A percentile compares a stretch with the other conserved stretches of the same genome.
Evolutionary conservation across 2,888 invertebrate species (phyloP).

Genomic region (Tyria jacobaeae): DNA sequence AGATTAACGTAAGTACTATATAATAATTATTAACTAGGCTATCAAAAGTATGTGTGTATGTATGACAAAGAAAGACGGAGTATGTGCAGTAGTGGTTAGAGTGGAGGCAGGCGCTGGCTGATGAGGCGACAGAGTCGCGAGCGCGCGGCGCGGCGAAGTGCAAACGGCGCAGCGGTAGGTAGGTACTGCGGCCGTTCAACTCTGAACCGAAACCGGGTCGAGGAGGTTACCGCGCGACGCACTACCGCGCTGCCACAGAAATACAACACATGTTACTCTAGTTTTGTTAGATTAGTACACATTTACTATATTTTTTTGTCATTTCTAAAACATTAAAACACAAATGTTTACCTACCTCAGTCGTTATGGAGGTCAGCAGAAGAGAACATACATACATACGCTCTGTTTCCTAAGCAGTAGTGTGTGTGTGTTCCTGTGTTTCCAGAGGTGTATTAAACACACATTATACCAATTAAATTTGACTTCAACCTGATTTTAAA

Average conservation of each 20-base stretch:
- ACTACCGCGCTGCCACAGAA: constrained; percentile 35
- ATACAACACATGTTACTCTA: constrained; percentile 33
- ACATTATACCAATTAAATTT: too few species aligned
- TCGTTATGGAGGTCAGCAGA: too few species aligned
- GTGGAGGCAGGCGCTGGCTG: constrained; percentile 3
- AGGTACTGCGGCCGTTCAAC: constrained; percentile 75
- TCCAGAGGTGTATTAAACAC: too few species aligned
- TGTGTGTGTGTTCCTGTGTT: too few species aligned
- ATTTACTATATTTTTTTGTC: background rate
- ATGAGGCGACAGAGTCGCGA: constrained; percentile 4
- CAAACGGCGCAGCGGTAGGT: constrained; percentile 45
- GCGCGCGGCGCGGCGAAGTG: constrained; percentile 44
- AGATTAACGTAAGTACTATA: background rate
- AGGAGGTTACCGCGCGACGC: constrained; percentile 60
- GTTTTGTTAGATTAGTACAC: constrained; percentile 23
- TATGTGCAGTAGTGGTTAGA: constrained; percentile 13
- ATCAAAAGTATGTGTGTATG: too few species aligned
- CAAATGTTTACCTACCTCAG: too few species aligned
- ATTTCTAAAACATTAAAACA: too few species aligned
- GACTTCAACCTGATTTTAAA: too few species aligned
- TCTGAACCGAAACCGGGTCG: constrained; percentile 82
- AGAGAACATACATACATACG: too few species aligned
- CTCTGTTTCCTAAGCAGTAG: too few species aligned
- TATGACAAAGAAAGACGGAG: background rate
- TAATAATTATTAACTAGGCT: background rate